Evolutionary conservation across 2,888 invertebrate genomes (phyloP).

Genomic region (Drosophila mercatorum): DNA sequence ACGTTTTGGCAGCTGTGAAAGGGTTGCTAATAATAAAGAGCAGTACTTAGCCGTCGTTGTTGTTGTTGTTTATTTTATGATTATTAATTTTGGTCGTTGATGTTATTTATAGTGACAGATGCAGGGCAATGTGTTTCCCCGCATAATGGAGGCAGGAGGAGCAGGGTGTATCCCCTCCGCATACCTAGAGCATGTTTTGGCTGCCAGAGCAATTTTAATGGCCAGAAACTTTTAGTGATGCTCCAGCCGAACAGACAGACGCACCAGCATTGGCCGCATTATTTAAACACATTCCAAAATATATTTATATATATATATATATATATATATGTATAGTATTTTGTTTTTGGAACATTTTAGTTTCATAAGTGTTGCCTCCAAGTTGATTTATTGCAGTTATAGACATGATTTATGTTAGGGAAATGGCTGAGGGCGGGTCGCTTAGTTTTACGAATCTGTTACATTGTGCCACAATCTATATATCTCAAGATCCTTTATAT

Average conservation of each 20-base stretch:
- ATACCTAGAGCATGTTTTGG: conserved; percentile 32
- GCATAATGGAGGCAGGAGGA: not conserved
- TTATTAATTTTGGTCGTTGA: conserved; percentile 63
- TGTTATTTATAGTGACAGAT: conserved; percentile 74
- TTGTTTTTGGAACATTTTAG: conserved; percentile 22
- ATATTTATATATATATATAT: conserved; percentile 4
- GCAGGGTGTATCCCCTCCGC: not conserved
- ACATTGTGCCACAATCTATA: not conserved
- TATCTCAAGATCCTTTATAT: not conserved
- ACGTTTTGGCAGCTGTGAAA: conserved; percentile 49
- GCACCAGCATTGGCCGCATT: conserved; percentile 31
- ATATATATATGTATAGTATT: conserved; percentile 4
- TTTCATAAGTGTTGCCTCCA: conserved; percentile 38
- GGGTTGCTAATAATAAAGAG: conserved; percentile 64
- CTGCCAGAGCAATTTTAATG: conserved; percentile 51
- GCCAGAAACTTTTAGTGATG: conserved; percentile 54
- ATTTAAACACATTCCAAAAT: conserved; percentile 33
- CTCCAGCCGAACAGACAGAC: conserved; percentile 12
- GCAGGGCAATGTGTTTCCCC: conserved; percentile 67
- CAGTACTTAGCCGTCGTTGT: conserved; percentile 28
- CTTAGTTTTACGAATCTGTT: not conserved
- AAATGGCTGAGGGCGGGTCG: not conserved
- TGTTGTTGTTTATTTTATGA: conserved; percentile 52
- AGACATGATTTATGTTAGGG: conserved; percentile 39
- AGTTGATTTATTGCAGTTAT: conserved; percentile 43